A percentile compares a stretch with the other conserved stretches of the same genome.
Evolutionary conservation across 2,888 invertebrate genomes (phyloP).

Genomic region (Xiphydria camelus): DNA sequence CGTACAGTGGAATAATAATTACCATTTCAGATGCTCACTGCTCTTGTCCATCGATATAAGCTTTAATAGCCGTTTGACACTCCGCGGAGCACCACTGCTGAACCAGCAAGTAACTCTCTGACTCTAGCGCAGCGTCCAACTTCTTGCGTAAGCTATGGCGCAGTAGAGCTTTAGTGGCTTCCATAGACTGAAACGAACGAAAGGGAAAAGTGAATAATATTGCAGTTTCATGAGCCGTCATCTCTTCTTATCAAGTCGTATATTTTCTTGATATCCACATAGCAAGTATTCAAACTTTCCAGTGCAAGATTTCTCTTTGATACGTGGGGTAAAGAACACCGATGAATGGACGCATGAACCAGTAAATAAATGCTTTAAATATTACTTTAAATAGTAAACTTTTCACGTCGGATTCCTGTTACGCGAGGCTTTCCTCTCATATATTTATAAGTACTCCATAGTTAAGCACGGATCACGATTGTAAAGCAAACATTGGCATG

Average conservation of each 20-base stretch:
- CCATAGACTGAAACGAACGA: constrained; percentile 65
- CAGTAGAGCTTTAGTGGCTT: constrained; percentile 63
- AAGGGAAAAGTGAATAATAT: too few species aligned
- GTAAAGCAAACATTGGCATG: too few species aligned
- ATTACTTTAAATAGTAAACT: too few species aligned
- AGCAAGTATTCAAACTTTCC: too few species aligned
- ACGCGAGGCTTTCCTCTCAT: too few species aligned
- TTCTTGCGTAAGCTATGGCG: constrained; percentile 64
- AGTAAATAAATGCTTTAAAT: too few species aligned
- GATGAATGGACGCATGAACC: too few species aligned
- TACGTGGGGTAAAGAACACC: too few species aligned
- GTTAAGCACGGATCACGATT: too few species aligned
- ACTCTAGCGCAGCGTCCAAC: constrained; percentile 66
- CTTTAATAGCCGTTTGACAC: constrained; percentile 64
- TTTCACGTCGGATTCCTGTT: too few species aligned
- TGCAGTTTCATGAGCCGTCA: constrained; percentile 9
- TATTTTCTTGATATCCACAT: constrained; percentile 4
- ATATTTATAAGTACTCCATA: too few species aligned
- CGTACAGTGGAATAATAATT: constrained; percentile 31
- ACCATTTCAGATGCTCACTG: constrained; percentile 34
- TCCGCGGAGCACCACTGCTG: constrained; percentile 76
- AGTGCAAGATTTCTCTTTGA: too few species aligned
- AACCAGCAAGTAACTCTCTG: constrained; percentile 69
- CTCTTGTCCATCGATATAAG: constrained; percentile 49
- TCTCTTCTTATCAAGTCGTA: constrained; percentile 1